Evolutionary conservation across 2,888 invertebrate species (phyloP).

Genomic region (Drosophila vallismaia): DNA sequence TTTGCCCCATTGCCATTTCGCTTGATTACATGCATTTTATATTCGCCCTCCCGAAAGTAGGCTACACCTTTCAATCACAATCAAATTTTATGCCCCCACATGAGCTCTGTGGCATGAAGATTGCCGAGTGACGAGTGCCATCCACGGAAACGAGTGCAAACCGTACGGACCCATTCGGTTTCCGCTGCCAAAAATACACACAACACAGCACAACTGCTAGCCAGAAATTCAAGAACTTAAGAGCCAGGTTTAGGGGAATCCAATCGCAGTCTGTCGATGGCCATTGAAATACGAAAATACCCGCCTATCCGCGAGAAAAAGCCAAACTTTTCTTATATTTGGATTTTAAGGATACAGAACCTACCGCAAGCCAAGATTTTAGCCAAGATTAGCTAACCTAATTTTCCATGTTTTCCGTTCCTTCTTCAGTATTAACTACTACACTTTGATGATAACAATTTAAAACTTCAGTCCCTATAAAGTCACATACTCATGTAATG

Average conservation of each 20-base stretch:
- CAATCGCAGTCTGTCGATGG: neutral
- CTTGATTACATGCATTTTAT: constrained; percentile 78
- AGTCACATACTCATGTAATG: constrained; percentile 8
- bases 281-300: neutral
- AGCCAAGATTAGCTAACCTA: neutral
- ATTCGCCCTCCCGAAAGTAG: constrained; percentile 74
- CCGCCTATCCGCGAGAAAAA: neutral
- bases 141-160: constrained; percentile 25
- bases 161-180: constrained; percentile 49
- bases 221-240: constrained; percentile 1
- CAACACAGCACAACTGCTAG: constrained; percentile 32
- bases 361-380: neutral
- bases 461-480: constrained; percentile 25
- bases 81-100: constrained; percentile 71
- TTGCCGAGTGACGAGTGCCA: constrained; percentile 19
- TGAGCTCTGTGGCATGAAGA: constrained; percentile 10
- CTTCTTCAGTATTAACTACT: neutral
- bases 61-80: constrained; percentile 80
- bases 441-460: constrained; percentile 8
- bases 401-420: neutral
- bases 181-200: constrained; percentile 52
- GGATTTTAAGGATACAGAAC: neutral
- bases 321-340: constrained; percentile 2
- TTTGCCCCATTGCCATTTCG: constrained; percentile 65
- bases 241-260: constrained; percentile 4